Base-by-base conservation (phyloP, 2,797 vertebrate genomes). In the Myotis daubentonii region DNA sequence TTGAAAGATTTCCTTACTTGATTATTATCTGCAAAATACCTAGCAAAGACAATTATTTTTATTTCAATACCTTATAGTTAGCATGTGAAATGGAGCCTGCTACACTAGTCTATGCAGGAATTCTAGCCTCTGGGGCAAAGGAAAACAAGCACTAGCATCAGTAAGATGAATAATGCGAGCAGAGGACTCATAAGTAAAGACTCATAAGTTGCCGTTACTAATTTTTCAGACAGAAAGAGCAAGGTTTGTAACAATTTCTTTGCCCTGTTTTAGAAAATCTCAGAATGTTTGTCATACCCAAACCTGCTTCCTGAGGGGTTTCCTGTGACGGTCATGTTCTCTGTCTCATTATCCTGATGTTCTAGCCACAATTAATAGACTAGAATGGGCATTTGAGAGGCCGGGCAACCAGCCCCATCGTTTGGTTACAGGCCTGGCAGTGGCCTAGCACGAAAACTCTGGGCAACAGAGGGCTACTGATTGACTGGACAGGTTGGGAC, bases 1-100 rank as follows among this genome's bases (percentile, higher is more conserved):
- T 30, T 80, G 22, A 38, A 68, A 94, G 49, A 4, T 89, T 87
- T 93, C 36, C n/a, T 87, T 95, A 81, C 89, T 95, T 88, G 80
- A 84, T 93, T 88, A 55, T 92, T 94, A 83, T 36, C 86, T 94
- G 30, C 49, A 87, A 92, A 97, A 81, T 22, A 36, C 36, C 13
- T 38, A 93, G 92, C 53, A 79, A 76, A 94, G 83, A 75, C 22
- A 78, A 55, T 55, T 92, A 51, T 86, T 41, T 79, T 62, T 76
- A 20, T 55, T 88, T 79, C 30, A 53, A 15, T 49, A 33, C 20
- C 28, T 53, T 41, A 60, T 1, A 71, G 38, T 57, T 53, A 72
- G 60, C 33, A 57, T 44, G 70, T 13, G 20, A 89, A 86, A 60
- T 33, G 53, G 22, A 91, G 25, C 70, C n/a, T 80, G 38, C 33